These are phyloP conservation scores for Tromatobia lineatoria DNA, from an alignment of 2,888 invertebrate species.

Conservation along the genomic window DNA sequence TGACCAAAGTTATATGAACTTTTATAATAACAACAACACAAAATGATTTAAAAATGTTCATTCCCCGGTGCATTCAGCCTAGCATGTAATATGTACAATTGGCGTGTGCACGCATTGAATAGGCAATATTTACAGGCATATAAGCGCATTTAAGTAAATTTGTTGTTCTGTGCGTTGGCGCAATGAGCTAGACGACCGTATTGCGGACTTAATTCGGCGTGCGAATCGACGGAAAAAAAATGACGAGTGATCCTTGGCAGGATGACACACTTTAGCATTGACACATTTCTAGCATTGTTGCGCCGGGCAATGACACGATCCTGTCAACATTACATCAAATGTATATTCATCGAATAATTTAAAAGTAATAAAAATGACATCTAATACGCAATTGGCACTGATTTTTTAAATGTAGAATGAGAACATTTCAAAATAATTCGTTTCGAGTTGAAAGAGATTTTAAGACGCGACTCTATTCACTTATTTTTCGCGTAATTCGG, in stretches of 20 bases:
- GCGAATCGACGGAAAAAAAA: conserved; percentile 25
- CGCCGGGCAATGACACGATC: background rate
- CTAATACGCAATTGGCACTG: conserved; percentile 39
- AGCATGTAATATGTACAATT: conserved; percentile 61
- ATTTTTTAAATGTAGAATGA: conserved; percentile 1
- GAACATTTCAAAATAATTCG: background rate
- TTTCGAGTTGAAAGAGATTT: background rate
- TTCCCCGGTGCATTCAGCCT: background rate
- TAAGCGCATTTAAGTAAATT: conserved; percentile 56
- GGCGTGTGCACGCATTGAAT: conserved; percentile 49
- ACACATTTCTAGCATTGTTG: background rate
- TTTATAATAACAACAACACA: background rate
- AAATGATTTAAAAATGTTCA: background rate
- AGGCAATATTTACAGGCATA: conserved; percentile 60
- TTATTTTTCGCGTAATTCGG: conserved; percentile 15
- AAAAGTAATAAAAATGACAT: conserved; percentile 7
- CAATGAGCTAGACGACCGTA: conserved; percentile 38
- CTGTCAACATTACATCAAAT: background rate
- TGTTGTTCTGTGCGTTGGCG: conserved; percentile 57
- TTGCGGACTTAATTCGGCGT: conserved; percentile 52
- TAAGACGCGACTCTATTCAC: background rate
- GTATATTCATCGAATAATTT: background rate
- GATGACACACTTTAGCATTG: background rate
- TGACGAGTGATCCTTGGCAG: conserved; percentile 38
- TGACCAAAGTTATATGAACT: background rate